Evolutionary conservation across 2,888 invertebrate species (phyloP).

Genomic region (Hoplodrina blanda): DNA sequence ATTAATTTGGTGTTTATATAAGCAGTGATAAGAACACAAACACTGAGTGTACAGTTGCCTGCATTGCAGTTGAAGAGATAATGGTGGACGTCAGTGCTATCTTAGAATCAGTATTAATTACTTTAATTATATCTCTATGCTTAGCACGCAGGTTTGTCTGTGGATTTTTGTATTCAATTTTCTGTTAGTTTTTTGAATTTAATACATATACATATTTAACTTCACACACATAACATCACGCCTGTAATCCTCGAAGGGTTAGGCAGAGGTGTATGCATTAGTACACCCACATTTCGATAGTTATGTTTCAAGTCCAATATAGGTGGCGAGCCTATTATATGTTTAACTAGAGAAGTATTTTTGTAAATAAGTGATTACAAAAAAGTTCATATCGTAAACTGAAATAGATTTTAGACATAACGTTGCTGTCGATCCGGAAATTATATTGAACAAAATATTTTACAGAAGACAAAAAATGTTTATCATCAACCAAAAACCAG

Average conservation of each 20-base stretch:
- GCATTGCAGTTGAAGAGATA: constrained; percentile 55
- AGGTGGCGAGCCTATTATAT: not conserved
- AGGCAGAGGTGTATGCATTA: too few species aligned
- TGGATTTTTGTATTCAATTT: not conserved
- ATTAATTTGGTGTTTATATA: constrained; percentile 37
- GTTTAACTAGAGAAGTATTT: too few species aligned
- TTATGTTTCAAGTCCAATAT: too few species aligned
- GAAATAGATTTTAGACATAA: not conserved
- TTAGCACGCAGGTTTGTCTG: not conserved
- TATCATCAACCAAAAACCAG: constrained; percentile 33
- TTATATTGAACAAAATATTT: not conserved
- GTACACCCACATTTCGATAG: too few species aligned
- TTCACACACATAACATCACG: too few species aligned
- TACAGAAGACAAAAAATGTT: not conserved
- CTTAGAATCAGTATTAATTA: constrained; percentile 47
- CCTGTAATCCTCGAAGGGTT: too few species aligned
- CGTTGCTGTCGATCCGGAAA: not conserved
- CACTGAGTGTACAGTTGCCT: constrained; percentile 24
- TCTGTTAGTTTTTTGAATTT: not conserved
- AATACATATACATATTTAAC: too few species aligned
- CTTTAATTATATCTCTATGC: constrained; percentile 15
- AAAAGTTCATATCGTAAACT: not conserved
- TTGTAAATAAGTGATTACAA: not conserved
- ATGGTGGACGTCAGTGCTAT: constrained; percentile 48
- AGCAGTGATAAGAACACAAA: constrained; percentile 42